These are phyloP conservation scores for Nemurella pictetii DNA, from an alignment of 2,888 invertebrate genomes.

Conservation along the genomic window DNA sequence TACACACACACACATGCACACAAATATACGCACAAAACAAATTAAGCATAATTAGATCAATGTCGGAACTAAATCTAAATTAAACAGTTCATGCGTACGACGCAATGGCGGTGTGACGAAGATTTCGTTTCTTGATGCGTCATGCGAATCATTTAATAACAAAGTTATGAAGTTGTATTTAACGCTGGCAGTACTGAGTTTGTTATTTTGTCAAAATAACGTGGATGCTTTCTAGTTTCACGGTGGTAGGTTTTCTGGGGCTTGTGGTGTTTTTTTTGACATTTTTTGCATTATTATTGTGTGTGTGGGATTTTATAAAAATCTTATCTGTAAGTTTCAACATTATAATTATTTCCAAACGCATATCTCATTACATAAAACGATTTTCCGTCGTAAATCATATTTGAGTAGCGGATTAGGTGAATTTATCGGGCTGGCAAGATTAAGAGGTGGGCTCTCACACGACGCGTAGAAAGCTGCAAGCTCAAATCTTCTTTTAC, in stretches of 20 bases:
- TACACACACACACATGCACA: conserved; percentile 28
- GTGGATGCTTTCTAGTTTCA: not conserved
- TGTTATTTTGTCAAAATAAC: not conserved
- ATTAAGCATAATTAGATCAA: conserved; percentile 31
- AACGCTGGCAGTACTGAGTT: not conserved
- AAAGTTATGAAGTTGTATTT: not conserved
- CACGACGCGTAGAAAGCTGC: not conserved
- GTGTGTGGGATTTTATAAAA: too few species aligned
- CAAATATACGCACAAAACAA: too few species aligned
- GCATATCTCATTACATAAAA: not conserved
- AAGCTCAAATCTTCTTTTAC: not conserved
- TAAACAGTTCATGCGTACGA: conserved; percentile 30
- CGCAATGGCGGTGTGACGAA: not conserved
- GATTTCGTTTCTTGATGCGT: not conserved
- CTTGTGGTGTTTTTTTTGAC: too few species aligned
- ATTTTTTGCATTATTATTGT: too few species aligned
- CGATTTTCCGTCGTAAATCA: not conserved
- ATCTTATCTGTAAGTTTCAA: too few species aligned
- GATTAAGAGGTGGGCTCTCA: not conserved
- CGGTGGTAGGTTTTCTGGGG: too few species aligned
- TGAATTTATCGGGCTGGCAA: not conserved
- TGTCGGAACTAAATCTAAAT: conserved; percentile 28
- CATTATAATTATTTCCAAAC: too few species aligned
- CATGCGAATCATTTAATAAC: not conserved
- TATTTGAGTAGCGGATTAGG: not conserved